Evolutionary conservation across 2,888 invertebrate genomes (phyloP), one percentile per base, ranked within the genome.

Genomic region (Apantesis nais): DNA sequence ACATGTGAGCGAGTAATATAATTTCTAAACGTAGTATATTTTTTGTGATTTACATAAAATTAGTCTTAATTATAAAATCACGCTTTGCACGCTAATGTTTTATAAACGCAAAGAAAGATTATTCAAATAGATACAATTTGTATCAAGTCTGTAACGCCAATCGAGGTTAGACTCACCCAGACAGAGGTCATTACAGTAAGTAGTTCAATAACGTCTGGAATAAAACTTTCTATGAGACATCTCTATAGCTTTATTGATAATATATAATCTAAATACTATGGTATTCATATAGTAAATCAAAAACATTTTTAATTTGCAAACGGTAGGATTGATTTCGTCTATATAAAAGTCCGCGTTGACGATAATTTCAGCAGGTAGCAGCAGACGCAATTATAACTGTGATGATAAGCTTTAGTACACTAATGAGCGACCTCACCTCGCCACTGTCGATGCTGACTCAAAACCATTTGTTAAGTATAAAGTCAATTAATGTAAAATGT

Each of bases 401-500:
- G 76, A 80, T 85, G 76, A 80, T 85, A 86, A 88, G 90, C 89
- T 91, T 88, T 85, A 89, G 86, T 81, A 81, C 86, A 87, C 88
- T 90, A 92, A 92, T 90, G 89, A 91, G 88, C 85, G 80, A 80
- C 82, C 63, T 67, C 74, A 78, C 78, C 83, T 80, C 83, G 80
- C 81, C 81, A 85, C 84, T 76, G 80, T 68, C 63, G 77, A 77
- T 71, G 74, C 83, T 84, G 85, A 70, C 74, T 78, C 83, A 79
- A 81, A 86, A 81, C 79, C 83, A 76, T 78, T 77, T 73, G 78
- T 76, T 80, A 81, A 82, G 80, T 86, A 88, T 85, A 87, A 89
- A 90, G 86, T 87, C 88, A 89, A 92, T 91, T 90, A 89, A 89
- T 86, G 81, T 85, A 85, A 89, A 90, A 88, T 85, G 83, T 80